phyloP scores from a whole-genome alignment of 2,113 vertebrate species.

The Ciconia boyciana region DNA sequence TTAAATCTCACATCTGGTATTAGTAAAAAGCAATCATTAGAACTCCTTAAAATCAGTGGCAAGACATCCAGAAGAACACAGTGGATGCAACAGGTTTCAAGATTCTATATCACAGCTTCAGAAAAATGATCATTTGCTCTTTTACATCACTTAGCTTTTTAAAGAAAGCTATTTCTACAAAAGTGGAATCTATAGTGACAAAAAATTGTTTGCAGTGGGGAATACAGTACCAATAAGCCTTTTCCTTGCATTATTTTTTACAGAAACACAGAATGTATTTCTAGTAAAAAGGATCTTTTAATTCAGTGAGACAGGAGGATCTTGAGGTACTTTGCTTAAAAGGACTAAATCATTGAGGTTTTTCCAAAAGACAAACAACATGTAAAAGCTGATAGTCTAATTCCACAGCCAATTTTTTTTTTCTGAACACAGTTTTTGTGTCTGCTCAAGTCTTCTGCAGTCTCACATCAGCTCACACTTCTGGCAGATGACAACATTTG shows the following conservation, averaged over 20 bases:
- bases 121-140: slow-evolving; percentile 24
- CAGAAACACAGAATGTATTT: background rate
- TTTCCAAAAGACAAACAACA: background rate
- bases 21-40: background rate
- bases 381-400: background rate
- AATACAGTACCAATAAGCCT: background rate
- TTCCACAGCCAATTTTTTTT: background rate
- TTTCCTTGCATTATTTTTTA: background rate
- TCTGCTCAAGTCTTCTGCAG: background rate
- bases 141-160: background rate
- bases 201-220: background rate
- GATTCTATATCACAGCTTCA: slow-evolving; percentile 63
- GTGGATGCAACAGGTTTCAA: slow-evolving; percentile 14
- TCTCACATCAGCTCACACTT: background rate
- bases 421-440: background rate
- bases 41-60: background rate
- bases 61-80: background rate
- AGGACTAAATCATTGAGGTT: background rate
- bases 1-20: background rate
- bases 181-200: background rate
- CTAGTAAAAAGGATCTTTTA: background rate
- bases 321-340: background rate
- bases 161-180: background rate
- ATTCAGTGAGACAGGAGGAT: background rate
- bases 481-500: background rate